Percentiles rank a stretch among this genome's conserved stretches.
Evolutionary conservation across 2,113 vertebrate species (phyloP).

Genomic region (Ceyx melanurus): DNA sequence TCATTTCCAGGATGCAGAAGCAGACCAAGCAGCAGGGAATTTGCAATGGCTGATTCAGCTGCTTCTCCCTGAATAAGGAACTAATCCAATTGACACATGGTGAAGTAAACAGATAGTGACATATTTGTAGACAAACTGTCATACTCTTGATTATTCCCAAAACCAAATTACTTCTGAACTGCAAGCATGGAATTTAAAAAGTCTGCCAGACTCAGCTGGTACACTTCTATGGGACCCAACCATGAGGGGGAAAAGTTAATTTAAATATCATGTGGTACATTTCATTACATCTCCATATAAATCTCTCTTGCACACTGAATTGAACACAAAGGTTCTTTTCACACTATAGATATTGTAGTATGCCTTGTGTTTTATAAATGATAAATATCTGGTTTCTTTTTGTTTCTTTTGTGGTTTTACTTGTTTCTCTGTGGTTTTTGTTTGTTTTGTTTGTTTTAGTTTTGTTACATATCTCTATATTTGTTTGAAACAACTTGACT

Average conservation of each 20-base stretch:
- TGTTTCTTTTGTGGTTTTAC: neutral
- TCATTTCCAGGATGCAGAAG: neutral
- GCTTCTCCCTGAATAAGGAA: slow-evolving; percentile 51
- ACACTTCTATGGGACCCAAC: slow-evolving; percentile 39
- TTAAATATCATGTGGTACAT: slow-evolving; percentile 35
- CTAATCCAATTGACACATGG: slow-evolving; percentile 69
- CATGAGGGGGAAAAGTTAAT: slow-evolving; percentile 59
- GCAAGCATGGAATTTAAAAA: slow-evolving; percentile 27
- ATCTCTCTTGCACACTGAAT: neutral
- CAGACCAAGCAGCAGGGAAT: slow-evolving; percentile 49
- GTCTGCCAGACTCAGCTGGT: slow-evolving; percentile 64
- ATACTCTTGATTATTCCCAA: slow-evolving; percentile 68
- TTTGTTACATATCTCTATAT: neutral
- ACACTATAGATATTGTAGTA: neutral
- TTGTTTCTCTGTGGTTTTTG: neutral
- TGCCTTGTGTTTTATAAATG: neutral
- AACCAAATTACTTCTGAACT: slow-evolving; percentile 74
- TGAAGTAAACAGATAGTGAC: slow-evolving; percentile 75
- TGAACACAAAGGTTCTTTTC: neutral
- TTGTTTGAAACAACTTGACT: neutral
- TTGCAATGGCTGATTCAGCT: slow-evolving; percentile 47
- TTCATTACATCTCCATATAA: slow-evolving; percentile 40
- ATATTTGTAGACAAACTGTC: slow-evolving; percentile 80
- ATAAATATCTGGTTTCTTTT: neutral
- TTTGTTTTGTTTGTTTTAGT: neutral